Evolutionary conservation across 1,140 invertebrate genomes (phyloP).

Genomic region (Zelostemma sp.): DNA sequence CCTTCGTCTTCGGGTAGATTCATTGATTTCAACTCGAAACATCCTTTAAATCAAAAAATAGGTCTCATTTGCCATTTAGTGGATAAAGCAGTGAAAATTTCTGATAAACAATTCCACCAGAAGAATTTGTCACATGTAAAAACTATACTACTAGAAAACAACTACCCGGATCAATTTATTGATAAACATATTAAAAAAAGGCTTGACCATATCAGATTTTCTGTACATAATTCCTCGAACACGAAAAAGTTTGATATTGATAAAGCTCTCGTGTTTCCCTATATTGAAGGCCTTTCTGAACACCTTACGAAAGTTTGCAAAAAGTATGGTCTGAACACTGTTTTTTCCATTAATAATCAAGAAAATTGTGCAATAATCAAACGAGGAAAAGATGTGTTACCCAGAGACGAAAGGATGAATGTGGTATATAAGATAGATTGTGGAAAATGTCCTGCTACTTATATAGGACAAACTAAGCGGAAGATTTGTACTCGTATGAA

Average conservation of each 20-base stretch:
- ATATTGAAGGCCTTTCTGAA: neutral
- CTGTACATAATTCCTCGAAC: neutral
- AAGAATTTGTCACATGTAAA: neutral
- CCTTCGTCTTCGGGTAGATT: slow-evolving; percentile 9
- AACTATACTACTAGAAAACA: neutral
- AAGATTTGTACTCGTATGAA: neutral
- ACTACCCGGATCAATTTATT: neutral
- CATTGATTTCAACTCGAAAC: slow-evolving; percentile 10
- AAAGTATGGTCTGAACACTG: neutral
- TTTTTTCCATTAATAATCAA: neutral
- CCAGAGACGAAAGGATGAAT: neutral
- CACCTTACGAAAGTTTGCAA: neutral
- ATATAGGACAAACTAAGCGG: neutral
- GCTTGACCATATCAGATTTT: no score
- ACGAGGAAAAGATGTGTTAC: neutral
- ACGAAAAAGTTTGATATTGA: neutral
- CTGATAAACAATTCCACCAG: neutral
- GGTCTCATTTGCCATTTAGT: neutral
- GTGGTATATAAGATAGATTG: neutral
- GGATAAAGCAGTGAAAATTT: neutral
- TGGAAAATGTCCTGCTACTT: neutral
- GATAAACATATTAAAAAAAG: neutral
- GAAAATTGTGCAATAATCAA: neutral
- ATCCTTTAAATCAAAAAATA: slow-evolving; percentile 9
- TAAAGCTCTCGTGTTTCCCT: neutral